Base-by-base conservation (phyloP, 2,797 vertebrate genomes). In the Erethizon dorsatum region DNA sequence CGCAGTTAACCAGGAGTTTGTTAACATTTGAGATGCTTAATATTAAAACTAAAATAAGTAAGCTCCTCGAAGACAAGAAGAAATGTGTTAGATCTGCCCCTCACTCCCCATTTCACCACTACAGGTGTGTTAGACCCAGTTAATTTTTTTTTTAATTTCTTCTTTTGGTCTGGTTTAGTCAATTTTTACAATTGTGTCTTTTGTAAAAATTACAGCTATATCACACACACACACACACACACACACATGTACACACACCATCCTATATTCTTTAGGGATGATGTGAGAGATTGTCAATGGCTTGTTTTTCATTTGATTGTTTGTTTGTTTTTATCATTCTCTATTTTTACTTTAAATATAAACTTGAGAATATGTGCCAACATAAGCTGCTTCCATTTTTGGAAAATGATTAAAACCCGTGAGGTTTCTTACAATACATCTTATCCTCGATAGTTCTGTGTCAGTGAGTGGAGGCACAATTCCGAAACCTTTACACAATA, bases 261-360 rank as follows among this genome's bases (percentile, higher is more conserved):
- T 26, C 45, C 59, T 33, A 18, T 86, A 91, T 69, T 86, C 73
- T 54, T 94, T 47, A 91, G 77, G 17, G 78, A 89, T 52, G 18
- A 71, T 54, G 2, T 85, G 59, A 95, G 57, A 37, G 4, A 84
- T 71, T 79, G 87, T 59, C 75, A 28, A 65, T 50, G 33, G 18
- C 14, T n/a, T 56, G 79, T 52, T 88, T 83, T 85, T 87, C 17
- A 14, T 67, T 69, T 52, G 9, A 26, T 69, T 41, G 6, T 1
- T 31, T 67, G 65, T 73, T 73, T 24, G 22, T 24, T 78, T 57
- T 83, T 69, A 45, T 9, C 26, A 61, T 79, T 75, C 31, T 96
- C 20, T 54, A 13, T 54, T 90, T 96, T 96, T 78, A 78, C 50
- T 95, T 88, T 77, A 94, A 83, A 89, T 71, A 80, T 45, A 65